Conservation (phyloP, 1,140 invertebrate genomes). For the Drosophila ercepeae region DNA sequence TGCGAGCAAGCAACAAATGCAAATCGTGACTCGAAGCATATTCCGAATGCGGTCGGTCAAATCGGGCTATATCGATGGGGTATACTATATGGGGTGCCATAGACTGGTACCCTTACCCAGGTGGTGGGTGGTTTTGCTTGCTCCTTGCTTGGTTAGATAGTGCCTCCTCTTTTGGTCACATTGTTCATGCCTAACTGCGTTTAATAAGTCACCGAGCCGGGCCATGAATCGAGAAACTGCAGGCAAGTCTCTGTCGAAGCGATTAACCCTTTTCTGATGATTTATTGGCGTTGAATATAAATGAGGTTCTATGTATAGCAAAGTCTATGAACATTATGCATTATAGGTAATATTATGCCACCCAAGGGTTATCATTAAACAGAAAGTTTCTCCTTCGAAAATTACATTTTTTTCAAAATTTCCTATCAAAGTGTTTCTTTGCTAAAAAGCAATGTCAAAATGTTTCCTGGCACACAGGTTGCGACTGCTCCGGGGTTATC, state of each 20-base stretch:
- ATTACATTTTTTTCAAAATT: too few relatives aligned
- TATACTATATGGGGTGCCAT: not conserved
- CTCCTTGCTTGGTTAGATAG: not conserved
- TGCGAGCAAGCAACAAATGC: slow-evolving; percentile 77
- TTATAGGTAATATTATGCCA: not conserved
- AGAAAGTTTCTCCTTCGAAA: too few relatives aligned
- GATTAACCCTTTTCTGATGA: slow-evolving; percentile 58
- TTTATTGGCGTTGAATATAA: slow-evolving; percentile 35
- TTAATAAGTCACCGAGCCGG: slow-evolving; percentile 67
- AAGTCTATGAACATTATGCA: not conserved
- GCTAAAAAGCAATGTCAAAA: slow-evolving; percentile 58
- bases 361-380: not conserved
- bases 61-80: slow-evolving; percentile 37
- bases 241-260: slow-evolving; percentile 39
- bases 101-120: not conserved
- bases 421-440: slow-evolving; percentile 8
- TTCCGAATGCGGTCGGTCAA: slow-evolving; percentile 45
- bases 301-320: slow-evolving; percentile 21
- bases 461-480: slow-evolving; percentile 69
- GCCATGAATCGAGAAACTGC: slow-evolving; percentile 55
- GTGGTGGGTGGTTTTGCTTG: not conserved
- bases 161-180: slow-evolving; percentile 40
- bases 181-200: slow-evolving; percentile 65
- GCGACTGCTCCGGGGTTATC: slow-evolving; percentile 52
- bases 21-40: slow-evolving; percentile 58